Evolutionary conservation across 2,113 vertebrate genomes (phyloP).

Genomic region (Stegastes partitus): DNA sequence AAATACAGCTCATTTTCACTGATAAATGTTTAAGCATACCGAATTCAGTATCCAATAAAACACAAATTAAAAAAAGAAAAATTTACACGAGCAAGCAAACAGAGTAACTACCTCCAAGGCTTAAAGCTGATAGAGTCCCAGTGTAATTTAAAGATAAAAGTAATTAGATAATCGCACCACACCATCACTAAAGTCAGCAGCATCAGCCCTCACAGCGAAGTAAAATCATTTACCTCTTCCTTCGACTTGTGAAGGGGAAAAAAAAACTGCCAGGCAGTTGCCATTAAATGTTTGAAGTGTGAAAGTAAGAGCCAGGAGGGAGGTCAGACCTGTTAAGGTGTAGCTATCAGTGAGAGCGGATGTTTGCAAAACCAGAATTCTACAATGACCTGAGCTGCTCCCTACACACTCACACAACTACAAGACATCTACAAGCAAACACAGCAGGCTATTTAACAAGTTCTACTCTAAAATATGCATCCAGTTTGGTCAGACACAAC

Average conservation of each 20-base stretch:
- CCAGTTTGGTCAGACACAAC: constrained; percentile 3
- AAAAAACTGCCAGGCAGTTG: constrained; percentile 56
- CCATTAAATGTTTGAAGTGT: constrained; percentile 65
- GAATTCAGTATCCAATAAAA: constrained; percentile 5
- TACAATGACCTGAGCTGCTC: constrained; percentile 55
- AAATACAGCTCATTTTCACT: not conserved
- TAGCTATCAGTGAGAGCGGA: constrained; percentile 48
- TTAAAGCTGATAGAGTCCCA: constrained; percentile 37
- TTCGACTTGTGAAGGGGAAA: constrained; percentile 38
- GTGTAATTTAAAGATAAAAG: constrained; percentile 63
- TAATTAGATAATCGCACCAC: constrained; percentile 74
- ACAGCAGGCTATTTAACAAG: constrained; percentile 4
- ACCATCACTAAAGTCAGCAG: constrained; percentile 67
- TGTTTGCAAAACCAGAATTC: constrained; percentile 47
- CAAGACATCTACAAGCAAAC: constrained; percentile 21
- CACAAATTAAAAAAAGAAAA: constrained; percentile 23
- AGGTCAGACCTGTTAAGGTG: constrained; percentile 63
- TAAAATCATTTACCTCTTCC: constrained; percentile 73
- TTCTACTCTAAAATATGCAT: not conserved
- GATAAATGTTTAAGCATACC: not conserved
- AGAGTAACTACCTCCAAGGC: constrained; percentile 37
- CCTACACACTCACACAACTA: not conserved
- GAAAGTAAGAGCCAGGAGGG: constrained; percentile 55
- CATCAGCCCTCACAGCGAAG: constrained; percentile 64
- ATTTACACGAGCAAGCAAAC: constrained; percentile 16